These are phyloP conservation scores for Heloderma charlesbogerti DNA, from an alignment of 2,113 vertebrate species.

Conservation along the genomic window DNA sequence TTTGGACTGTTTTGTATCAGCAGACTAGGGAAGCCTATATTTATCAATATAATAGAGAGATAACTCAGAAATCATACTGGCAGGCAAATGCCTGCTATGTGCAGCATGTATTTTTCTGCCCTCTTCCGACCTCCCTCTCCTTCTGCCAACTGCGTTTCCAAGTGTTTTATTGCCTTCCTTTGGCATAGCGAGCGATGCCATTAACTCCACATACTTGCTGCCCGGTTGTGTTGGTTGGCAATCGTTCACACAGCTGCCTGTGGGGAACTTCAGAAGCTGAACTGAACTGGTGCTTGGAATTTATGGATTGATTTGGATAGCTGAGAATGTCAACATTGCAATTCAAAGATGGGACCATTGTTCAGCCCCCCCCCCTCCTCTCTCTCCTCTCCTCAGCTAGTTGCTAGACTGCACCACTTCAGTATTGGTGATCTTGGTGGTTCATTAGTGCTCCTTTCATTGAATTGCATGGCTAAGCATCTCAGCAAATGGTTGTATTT, in stretches of 20 bases:
- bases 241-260: neutral
- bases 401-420: neutral
- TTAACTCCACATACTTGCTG: neutral
- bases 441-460: neutral
- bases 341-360: neutral
- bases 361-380: no score
- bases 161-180: neutral
- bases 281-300: neutral
- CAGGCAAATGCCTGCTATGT: neutral
- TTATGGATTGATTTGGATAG: neutral
- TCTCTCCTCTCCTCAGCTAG: no score
- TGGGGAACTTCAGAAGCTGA: neutral
- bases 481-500: neutral
- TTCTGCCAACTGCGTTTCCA: neutral
- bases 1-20: neutral
- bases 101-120: neutral
- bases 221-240: constrained; percentile 15
- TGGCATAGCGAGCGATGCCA: neutral
- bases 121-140: neutral
- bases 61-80: neutral
- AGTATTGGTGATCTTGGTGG: neutral
- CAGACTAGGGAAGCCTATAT: neutral
- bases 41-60: neutral
- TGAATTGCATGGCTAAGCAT: neutral
- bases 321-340: neutral